These are phyloP conservation scores for Cossypha heuglini DNA, from an alignment of 2,797 vertebrate genomes.

Conservation along the genomic window DNA sequence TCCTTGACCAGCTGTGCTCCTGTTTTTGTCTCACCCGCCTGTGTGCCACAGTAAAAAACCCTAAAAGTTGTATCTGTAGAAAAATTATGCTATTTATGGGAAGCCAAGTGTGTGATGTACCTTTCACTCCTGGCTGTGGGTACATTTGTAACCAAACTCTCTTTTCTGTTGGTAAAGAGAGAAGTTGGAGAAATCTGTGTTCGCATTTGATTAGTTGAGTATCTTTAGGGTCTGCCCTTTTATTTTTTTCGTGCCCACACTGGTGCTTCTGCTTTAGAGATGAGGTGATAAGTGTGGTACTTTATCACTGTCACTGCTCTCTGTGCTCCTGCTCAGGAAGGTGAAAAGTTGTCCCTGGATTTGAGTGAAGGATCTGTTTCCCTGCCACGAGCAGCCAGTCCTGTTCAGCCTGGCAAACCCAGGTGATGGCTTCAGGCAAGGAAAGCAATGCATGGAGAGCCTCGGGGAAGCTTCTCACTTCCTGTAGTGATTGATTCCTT, in stretches of 20 bases:
- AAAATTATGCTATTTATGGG: neutral
- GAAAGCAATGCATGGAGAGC: neutral
- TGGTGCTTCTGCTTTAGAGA: neutral
- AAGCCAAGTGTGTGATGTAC: neutral
- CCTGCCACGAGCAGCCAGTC: neutral
- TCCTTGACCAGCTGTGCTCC: neutral
- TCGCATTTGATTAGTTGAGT: neutral
- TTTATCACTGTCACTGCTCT: neutral
- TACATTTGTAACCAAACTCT: neutral
- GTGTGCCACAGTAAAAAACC: neutral
- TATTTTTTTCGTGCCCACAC: fast-evolving
- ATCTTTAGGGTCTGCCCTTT: neutral
- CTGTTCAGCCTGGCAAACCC: neutral
- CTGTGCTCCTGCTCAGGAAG: neutral
- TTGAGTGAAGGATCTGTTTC: neutral
- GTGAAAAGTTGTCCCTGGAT: neutral
- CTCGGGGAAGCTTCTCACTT: neutral
- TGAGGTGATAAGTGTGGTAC: neutral
- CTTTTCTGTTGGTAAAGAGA: neutral
- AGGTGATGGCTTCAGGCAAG: neutral
- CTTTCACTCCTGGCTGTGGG: neutral
- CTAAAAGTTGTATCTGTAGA: neutral
- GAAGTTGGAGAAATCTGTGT: neutral
- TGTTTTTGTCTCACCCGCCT: neutral
- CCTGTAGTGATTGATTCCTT: neutral